Base-by-base conservation (phyloP, 2,888 invertebrate genomes). In the Drosophila paucipuncta region DNA sequence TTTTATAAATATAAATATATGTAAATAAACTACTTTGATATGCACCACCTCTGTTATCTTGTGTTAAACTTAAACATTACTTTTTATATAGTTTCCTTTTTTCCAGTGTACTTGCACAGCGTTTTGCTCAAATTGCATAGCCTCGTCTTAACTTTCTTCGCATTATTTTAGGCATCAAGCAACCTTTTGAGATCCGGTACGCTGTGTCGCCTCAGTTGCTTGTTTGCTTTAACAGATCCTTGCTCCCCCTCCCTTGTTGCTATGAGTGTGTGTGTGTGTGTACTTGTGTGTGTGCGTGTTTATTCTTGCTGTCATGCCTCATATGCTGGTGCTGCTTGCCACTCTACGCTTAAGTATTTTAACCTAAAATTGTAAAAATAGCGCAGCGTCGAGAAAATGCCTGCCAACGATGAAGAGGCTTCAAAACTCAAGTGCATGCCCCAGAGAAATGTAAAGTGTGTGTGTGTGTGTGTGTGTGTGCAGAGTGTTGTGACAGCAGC, bases 311-410 rank as follows among this genome's bases (percentile, higher is more conserved):
- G 57, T 57, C 73, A 76, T 64, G 61, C 39, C 33, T 66, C 53
- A 50, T 49, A 71, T 75, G 66, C 61, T 54, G 67, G 28, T 39
- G 63, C 41, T 16, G 58, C 16, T 22, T 58, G 59, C 49, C 68
- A 63, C 79, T 76, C 81, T 84, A 83, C 75, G 69, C 87, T 76
- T 69, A 84, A 86, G 89, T 90, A 82, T 80, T 83, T 80, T 78
- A 82, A 89, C 89, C 78, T 88, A 83, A 89, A 90, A 88, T 85
- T 76, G 73, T 80, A 88, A 82, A 90, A 88, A 89, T 90, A 88
- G 89, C 78, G 74, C 80, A 83, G 57, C 73, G 57, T 83, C 55
- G 68, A 67, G 78, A 85, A 82, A 73, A 82, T 71, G 67, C 66
- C 62, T 58, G 69, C 60, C 68, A 18, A 70, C 73, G 43, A 59